Percentiles rank a stretch among this genome's conserved stretches.
Conservation (phyloP, 2,888 invertebrate genomes). For the Chloroclysta siterata region DNA sequence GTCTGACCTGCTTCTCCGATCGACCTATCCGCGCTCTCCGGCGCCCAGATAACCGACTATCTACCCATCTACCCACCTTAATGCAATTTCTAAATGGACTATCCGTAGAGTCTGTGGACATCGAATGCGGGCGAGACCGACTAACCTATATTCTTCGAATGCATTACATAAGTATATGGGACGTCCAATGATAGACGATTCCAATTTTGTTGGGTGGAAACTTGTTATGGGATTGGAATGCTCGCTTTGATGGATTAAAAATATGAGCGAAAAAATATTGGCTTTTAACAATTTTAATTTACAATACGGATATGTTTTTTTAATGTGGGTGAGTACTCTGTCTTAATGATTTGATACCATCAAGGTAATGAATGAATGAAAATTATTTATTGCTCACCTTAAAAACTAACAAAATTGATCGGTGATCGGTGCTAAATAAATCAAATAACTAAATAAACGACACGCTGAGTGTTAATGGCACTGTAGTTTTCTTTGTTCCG, state of each 20-base stretch:
- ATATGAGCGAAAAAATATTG: neutral
- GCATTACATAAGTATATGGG: slow-evolving; percentile 34
- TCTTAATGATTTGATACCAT: neutral
- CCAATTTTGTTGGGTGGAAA: slow-evolving; percentile 16
- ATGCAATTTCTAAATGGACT: slow-evolving; percentile 38
- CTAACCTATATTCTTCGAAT: slow-evolving; percentile 34
- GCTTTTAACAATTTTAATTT: slow-evolving; percentile 1
- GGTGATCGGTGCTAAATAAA: no score
- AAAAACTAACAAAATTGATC: no score
- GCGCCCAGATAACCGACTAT: slow-evolving; percentile 17
- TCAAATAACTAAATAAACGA: no score
- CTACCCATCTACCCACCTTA: slow-evolving; percentile 19
- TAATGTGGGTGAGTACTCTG: neutral
- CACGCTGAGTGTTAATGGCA: no score
- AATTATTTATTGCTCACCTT: no score
- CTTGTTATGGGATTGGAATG: slow-evolving; percentile 11
- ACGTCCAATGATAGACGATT: slow-evolving; percentile 18
- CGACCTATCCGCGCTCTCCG: slow-evolving; percentile 23
- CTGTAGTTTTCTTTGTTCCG: neutral
- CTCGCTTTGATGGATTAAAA: slow-evolving; percentile 6
- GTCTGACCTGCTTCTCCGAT: slow-evolving; percentile 56
- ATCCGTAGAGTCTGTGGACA: slow-evolving; percentile 31
- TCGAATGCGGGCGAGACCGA: slow-evolving; percentile 28
- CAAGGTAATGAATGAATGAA: no score
- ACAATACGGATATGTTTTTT: neutral